Evolutionary conservation across 2,797 vertebrate genomes (phyloP).

Genomic region (Tadarida brasiliensis): DNA sequence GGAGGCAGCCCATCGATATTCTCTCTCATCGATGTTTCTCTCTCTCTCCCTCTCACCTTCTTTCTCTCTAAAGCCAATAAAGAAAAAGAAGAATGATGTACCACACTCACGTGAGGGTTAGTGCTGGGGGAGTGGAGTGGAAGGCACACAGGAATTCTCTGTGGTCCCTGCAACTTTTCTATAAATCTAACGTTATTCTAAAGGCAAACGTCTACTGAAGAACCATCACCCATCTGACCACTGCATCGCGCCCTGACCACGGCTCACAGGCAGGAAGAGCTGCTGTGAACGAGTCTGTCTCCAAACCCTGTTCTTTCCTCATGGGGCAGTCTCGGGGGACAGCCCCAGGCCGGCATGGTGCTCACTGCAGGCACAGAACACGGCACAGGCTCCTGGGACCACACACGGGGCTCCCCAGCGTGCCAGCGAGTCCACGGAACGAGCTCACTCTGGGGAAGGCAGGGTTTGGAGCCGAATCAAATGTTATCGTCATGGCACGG

Average conservation of each 20-base stretch:
- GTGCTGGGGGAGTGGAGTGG: too few relatives aligned
- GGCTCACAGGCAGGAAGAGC: background rate
- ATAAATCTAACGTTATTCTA: background rate
- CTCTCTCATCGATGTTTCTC: too few relatives aligned
- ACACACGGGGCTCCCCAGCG: background rate
- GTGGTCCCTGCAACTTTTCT: background rate
- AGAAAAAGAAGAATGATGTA: too few relatives aligned
- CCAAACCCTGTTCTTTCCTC: background rate
- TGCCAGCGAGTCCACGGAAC: background rate
- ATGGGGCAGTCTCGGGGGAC: background rate
- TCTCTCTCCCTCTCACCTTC: too few relatives aligned
- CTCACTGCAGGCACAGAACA: background rate
- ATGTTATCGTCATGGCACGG: fast-evolving
- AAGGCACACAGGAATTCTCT: fast-evolving
- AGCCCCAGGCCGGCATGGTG: background rate
- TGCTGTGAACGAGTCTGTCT: background rate
- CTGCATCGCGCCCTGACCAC: too few relatives aligned
- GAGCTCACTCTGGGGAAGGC: background rate
- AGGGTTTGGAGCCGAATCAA: background rate
- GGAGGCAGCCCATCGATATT: too few relatives aligned
- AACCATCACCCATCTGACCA: too few relatives aligned
- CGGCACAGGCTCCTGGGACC: background rate
- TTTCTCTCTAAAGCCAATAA: too few relatives aligned
- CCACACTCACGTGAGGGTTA: too few relatives aligned
- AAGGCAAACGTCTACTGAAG: background rate